Base-by-base conservation (phyloP, 2,888 invertebrate genomes). In the Petrolisthes manimaculis region DNA sequence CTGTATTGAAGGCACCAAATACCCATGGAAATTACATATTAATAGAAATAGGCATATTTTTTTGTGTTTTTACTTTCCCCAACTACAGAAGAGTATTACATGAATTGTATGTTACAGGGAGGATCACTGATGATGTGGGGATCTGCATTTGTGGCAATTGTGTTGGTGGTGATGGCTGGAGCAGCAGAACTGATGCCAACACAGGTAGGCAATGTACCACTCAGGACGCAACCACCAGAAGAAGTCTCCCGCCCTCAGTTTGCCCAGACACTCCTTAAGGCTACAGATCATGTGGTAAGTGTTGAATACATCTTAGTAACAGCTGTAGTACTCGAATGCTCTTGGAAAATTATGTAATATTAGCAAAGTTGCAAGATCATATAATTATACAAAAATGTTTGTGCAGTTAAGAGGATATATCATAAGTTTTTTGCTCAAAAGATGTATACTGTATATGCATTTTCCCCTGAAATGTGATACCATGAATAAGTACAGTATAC, bases 221-320 rank as follows among this genome's bases (percentile, higher is more conserved):
- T 75, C 9, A 74, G 82, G 21, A 86, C 86, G 12, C 51, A 74
- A 53, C 82, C 86, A 6, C 86, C 86, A 5, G 53, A 81, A n/a
- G 86, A 86, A 14, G 82, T 77, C 8, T 9, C 56, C 5, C 82
- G 67, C 18, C 56, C 81, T 0, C 77, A 86, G 53, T 86, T 75
- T 21, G 86, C 55, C 21, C 86, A 86, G 54, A 86, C 86, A 9
- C 77, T 86, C 0, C 82, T 82, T 82, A 86, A 86, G 77, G 81
- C 74, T 53, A 86, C 86, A 14, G 75, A 86, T 75, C 54, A 61
- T 54, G 18, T 21, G 82, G 86, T 86, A 61, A 3, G 86, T 18
- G 21, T 6, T 3, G n/a, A 55, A 21, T 83, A 3, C 18, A 4
- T 12, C 37, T 37, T 37, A 37, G 37, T 37, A 37, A 37, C 37